Evolutionary conservation across 2,888 invertebrate genomes (phyloP).

Genomic region (Campoletis raptor): DNA sequence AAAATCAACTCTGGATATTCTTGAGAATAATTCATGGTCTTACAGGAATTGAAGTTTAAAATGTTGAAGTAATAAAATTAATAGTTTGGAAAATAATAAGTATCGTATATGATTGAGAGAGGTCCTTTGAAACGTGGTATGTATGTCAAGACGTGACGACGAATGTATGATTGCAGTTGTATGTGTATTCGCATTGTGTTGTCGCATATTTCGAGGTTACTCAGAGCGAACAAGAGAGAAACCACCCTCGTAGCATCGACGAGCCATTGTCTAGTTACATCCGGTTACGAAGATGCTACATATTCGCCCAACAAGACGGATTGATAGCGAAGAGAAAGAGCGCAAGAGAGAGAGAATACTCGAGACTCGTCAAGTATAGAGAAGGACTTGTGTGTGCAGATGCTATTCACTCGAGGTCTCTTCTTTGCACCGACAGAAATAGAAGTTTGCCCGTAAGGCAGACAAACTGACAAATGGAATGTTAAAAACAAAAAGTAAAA

Average conservation of each 20-base stretch:
- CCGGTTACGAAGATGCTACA: constrained; percentile 62
- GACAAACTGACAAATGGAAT: constrained; percentile 19
- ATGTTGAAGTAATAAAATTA: background rate
- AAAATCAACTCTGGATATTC: too few species aligned
- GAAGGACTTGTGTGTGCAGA: constrained; percentile 26
- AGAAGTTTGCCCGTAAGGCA: constrained; percentile 49
- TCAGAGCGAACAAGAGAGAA: constrained; percentile 29
- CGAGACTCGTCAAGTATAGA: constrained; percentile 49
- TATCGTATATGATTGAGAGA: background rate
- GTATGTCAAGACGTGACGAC: constrained; percentile 56
- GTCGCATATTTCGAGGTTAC: constrained; percentile 61
- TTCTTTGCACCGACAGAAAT: constrained; percentile 49
- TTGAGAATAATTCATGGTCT: too few species aligned
- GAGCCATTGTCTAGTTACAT: constrained; percentile 76
- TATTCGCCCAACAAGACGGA: constrained; percentile 48
- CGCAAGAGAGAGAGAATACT: constrained; percentile 35
- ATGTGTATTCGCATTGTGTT: background rate
- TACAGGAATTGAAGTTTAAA: background rate
- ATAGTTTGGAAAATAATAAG: background rate
- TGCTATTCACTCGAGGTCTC: constrained; percentile 58
- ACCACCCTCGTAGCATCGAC: constrained; percentile 72
- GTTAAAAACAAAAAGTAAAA: background rate
- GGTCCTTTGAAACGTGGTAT: constrained; percentile 54
- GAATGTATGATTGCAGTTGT: constrained; percentile 5
- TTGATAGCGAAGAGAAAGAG: constrained; percentile 22